Evolutionary conservation across 2,888 invertebrate genomes (phyloP).

Genomic region (Lochmaea capreae): DNA sequence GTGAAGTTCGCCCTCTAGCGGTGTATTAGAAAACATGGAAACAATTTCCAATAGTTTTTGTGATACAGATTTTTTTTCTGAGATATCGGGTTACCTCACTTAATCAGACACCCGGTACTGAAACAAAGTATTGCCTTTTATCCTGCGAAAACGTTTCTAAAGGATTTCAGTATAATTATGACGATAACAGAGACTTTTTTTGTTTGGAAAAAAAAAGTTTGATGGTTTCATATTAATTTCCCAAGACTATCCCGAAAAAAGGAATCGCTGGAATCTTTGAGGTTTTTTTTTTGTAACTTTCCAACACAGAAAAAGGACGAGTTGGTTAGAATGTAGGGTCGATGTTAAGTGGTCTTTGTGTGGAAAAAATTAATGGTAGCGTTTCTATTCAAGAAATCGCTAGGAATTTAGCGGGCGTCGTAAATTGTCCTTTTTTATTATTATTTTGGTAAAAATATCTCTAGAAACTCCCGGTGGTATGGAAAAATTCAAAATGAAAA

Average conservation of each 20-base stretch:
- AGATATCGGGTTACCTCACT: too few relatives aligned
- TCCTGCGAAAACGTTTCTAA: background rate
- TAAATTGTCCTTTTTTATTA: background rate
- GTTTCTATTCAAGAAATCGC: background rate
- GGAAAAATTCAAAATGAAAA: background rate
- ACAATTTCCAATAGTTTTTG: too few relatives aligned
- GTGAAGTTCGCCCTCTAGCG: too few relatives aligned
- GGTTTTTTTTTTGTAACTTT: background rate
- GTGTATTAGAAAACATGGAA: too few relatives aligned
- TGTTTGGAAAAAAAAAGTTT: slow-evolving; percentile 3
- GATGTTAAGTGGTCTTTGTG: background rate
- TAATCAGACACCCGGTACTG: too few relatives aligned
- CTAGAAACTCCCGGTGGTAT: background rate
- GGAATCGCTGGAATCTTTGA: too few relatives aligned
- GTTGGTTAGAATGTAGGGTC: background rate
- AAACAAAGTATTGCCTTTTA: too few relatives aligned
- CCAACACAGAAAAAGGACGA: background rate
- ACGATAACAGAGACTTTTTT: slow-evolving; percentile 7
- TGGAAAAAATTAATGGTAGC: background rate
- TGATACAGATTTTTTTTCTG: too few relatives aligned
- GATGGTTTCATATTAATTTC: slow-evolving; percentile 21
- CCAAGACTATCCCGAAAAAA: slow-evolving; percentile 6
- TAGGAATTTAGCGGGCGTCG: background rate
- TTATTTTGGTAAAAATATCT: background rate
- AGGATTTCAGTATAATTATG: slow-evolving; percentile 17